Evolutionary conservation across 2,888 invertebrate genomes (phyloP).

Genomic region (Phrixothrix hirtus): DNA sequence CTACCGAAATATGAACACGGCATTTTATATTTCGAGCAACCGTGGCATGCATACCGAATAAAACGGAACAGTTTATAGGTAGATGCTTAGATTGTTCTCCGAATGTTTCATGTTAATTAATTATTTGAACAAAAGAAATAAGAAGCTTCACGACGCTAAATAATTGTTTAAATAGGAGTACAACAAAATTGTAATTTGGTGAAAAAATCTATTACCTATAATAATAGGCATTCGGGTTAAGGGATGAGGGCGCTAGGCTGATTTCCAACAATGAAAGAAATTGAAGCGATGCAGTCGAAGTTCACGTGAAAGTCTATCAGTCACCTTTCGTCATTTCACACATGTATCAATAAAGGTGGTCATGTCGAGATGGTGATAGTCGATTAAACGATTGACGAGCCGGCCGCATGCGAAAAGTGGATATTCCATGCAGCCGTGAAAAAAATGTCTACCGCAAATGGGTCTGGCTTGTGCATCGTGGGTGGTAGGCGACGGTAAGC

Average conservation of each 20-base stretch:
- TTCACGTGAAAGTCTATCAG: slow-evolving; percentile 38
- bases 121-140: too few species aligned
- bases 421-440: slow-evolving; percentile 37
- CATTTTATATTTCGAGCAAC: slow-evolving; percentile 36
- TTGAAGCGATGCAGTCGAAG: too few species aligned
- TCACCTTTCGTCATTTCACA: slow-evolving; percentile 47
- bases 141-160: too few species aligned
- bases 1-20: slow-evolving; percentile 38
- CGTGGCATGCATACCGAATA: slow-evolving; percentile 32
- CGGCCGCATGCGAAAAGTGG: slow-evolving; percentile 48
- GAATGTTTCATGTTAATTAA: slow-evolving; percentile 14
- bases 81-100: slow-evolving; percentile 9
- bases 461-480: slow-evolving; percentile 43
- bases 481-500: slow-evolving; percentile 47
- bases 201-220: too few species aligned
- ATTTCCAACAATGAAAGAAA: too few species aligned
- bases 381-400: slow-evolving; percentile 53
- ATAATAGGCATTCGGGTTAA: too few species aligned
- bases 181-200: too few species aligned
- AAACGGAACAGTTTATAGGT: slow-evolving; percentile 8
- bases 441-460: too few species aligned
- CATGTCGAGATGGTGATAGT: slow-evolving; percentile 54
- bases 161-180: too few species aligned
- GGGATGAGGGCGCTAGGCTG: too few species aligned
- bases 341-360: slow-evolving; percentile 50